Evolutionary conservation across 1,140 invertebrate genomes (phyloP), one percentile per base, ranked within the genome.

Genomic region (Atta cephalotes): DNA sequence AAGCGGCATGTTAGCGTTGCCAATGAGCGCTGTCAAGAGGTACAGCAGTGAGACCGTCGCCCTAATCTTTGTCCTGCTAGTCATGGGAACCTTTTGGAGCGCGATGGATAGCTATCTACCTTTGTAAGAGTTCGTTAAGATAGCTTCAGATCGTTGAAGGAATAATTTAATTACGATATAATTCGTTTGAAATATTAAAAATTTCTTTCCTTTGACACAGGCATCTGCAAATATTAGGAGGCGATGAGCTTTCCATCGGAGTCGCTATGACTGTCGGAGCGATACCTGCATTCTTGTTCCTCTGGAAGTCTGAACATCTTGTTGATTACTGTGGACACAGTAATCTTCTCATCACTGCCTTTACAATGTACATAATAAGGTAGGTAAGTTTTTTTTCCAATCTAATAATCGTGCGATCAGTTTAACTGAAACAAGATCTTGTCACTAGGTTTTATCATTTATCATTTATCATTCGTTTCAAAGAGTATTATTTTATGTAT

Each of bases 271-370:
- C 97, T 1, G 94, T 96, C 56, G 96, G 96, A 90, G 96, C 97
- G 63, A 85, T 97, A 87, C 96, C 97, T 35, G 97, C 97, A 65
- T 93, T 97, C 82, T 94, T 97, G 65, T 97, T 98, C 93, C 95
- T 98, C 18, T 97, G 97, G 96, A 97, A 97, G 94, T 97, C 97
- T 1, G 97, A 98, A 90, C 96, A 96, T 89, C 96, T 98, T 39
- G 97, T 98, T 2, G 97, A 98, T 93, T 98, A 97, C 93, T 97
- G 97, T 72, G 98, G 98, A 3, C 97, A 98, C 93, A 97, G 97
- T 86, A 98, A 98, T 93, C 95, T 98, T 74, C 96, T 98, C 85
- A 98, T 98, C 88, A 96, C 96, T 60, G 97, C 97, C 28, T 97
- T 98, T 90, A 97, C 97, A 3, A 96, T 97, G 89, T 98, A 98